A percentile compares a stretch with the other conserved stretches of the same genome.
These are phyloP conservation scores for Anhinga anhinga DNA, from an alignment of 2,113 vertebrate species.

Conservation along the genomic window DNA sequence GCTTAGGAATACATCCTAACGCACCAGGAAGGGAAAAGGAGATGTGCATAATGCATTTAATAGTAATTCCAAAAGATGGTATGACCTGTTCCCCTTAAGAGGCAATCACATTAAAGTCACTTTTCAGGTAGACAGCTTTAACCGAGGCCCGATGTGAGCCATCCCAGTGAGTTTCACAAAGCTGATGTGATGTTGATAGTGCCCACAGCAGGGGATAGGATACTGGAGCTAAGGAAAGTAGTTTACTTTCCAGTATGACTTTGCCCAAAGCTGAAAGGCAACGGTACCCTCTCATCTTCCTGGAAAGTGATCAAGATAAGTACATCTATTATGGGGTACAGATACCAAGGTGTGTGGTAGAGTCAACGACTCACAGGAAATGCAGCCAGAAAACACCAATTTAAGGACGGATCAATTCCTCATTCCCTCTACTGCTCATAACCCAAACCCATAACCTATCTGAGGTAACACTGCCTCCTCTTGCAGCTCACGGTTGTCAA, in stretches of 20 bases:
- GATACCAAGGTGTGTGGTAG: background rate
- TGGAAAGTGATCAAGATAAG: background rate
- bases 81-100: background rate
- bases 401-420: background rate
- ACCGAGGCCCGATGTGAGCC: background rate
- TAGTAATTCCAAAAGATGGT: background rate
- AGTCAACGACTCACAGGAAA: background rate
- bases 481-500: background rate
- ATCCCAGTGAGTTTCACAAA: background rate
- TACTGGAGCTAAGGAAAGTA: background rate
- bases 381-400: accelerated
- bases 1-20: background rate
- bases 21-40: background rate
- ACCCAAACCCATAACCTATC: background rate
- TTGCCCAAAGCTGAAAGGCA: background rate
- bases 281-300: background rate
- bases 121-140: background rate
- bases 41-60: background rate
- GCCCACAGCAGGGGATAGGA: background rate
- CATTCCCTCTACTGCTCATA: background rate
- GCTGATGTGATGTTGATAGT: background rate
- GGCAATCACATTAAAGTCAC: background rate
- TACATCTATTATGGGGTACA: background rate
- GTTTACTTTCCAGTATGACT: background rate
- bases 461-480: background rate